Conservation (phyloP, 53 echinoderm and acorn worm species). For the Zoroaster sp. region DNA sequence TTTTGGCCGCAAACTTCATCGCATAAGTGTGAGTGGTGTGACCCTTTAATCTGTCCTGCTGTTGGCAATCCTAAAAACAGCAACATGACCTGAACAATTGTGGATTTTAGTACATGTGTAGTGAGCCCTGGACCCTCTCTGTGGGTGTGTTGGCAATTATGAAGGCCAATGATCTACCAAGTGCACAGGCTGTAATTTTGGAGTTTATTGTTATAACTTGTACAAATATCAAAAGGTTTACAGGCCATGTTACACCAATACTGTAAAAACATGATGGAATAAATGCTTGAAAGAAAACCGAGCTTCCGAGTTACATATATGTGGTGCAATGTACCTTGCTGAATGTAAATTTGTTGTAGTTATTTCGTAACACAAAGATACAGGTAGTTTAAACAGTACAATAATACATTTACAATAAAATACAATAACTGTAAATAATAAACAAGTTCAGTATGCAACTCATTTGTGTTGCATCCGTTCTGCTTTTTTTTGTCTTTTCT, state of each 20-base stretch:
- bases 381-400: too few relatives aligned
- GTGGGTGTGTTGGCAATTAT: slow-evolving; percentile 32
- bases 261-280: background rate
- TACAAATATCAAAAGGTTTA: background rate
- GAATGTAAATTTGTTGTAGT: too few relatives aligned
- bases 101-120: slow-evolving; percentile 1
- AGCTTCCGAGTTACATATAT: too few relatives aligned
- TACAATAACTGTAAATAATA: too few relatives aligned
- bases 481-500: too few relatives aligned
- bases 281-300: background rate
- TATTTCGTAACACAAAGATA: too few relatives aligned
- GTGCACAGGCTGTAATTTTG: background rate
- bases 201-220: background rate
- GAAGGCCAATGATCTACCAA: slow-evolving; percentile 16
- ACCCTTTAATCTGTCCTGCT: slow-evolving; percentile 34
- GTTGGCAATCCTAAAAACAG: slow-evolving; percentile 23
- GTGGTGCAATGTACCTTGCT: too few relatives aligned
- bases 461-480: too few relatives aligned
- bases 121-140: background rate
- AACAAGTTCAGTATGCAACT: too few relatives aligned
- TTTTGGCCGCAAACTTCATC: slow-evolving; percentile 25
- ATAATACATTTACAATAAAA: too few relatives aligned
- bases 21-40: background rate
- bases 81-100: slow-evolving; percentile 41
- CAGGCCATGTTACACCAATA: background rate